A percentile compares a stretch with the other conserved stretches of the same genome.
Evolutionary conservation across 1,140 invertebrate genomes (phyloP).

Genomic region (Agrilus planipennis): DNA sequence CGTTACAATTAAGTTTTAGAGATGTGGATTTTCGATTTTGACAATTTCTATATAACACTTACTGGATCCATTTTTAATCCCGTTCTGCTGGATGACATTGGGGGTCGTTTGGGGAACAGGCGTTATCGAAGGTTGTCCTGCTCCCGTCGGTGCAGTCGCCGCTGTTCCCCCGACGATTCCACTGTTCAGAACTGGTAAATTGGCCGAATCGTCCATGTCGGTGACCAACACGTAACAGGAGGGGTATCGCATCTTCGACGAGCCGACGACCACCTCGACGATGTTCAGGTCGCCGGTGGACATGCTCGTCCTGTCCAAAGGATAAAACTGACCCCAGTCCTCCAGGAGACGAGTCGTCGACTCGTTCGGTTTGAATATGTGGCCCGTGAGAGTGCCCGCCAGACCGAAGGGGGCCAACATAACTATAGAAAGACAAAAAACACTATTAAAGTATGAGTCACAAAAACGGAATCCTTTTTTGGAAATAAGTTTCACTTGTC

Average conservation of each 20-base stretch:
- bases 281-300: constrained; percentile 18
- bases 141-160: neutral
- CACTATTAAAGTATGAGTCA: no score
- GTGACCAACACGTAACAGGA: constrained; percentile 85
- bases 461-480: no score
- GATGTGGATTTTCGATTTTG: neutral
- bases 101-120: neutral
- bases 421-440: constrained; percentile 44
- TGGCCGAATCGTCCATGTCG: constrained; percentile 61
- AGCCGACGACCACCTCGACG: constrained; percentile 59
- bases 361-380: constrained; percentile 63
- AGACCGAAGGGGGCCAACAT: constrained; percentile 91
- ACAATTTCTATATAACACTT: no score
- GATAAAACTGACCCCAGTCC: constrained; percentile 92
- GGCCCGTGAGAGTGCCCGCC: constrained; percentile 80
- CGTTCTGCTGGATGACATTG: neutral
- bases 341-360: constrained; percentile 69
- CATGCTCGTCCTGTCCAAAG: constrained; percentile 50
- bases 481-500: no score
- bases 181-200: constrained; percentile 13
- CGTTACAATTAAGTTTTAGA: neutral
- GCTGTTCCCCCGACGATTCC: constrained; percentile 1
- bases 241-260: constrained; percentile 88
- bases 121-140: neutral
- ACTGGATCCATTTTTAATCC: constrained; percentile 7